phyloP scores from a whole-genome alignment of 2,888 invertebrate genomes.

The Galeopsomyia nigrocyanea region DNA sequence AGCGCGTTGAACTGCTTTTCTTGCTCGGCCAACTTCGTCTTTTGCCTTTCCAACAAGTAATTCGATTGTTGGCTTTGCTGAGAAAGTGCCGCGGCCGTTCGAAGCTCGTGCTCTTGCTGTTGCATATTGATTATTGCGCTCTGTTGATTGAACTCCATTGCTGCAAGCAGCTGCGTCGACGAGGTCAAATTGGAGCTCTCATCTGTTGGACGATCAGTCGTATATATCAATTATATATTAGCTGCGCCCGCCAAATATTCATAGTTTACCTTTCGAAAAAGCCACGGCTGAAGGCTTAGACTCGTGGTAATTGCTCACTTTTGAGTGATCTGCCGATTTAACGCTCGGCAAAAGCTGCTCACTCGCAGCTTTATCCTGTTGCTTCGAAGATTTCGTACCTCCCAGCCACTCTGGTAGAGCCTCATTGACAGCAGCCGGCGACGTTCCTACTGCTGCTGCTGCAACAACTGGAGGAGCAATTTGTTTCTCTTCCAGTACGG shows the following conservation, averaged over 20 bases:
- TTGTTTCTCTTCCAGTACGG: conserved; percentile 37
- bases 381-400: conserved; percentile 52
- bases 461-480: not conserved
- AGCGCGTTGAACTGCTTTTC: conserved; percentile 61
- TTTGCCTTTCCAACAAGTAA: conserved; percentile 56
- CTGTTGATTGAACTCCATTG: conserved; percentile 60
- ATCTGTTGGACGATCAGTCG: too few relatives aligned
- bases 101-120: conserved; percentile 61
- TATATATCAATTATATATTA: too few relatives aligned
- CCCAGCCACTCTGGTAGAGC: conserved; percentile 64
- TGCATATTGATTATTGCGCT: conserved; percentile 60
- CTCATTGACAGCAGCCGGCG: conserved; percentile 46
- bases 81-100: conserved; percentile 57
- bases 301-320: too few relatives aligned
- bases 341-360: too few relatives aligned
- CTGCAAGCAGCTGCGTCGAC: not conserved
- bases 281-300: too few relatives aligned
- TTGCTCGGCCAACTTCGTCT: conserved; percentile 55
- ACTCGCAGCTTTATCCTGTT: conserved; percentile 47
- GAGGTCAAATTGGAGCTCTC: too few relatives aligned
- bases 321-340: conserved; percentile 14
- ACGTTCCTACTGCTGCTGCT: conserved; percentile 12
- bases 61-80: conserved; percentile 60
- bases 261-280: too few relatives aligned
- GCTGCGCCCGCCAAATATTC: too few relatives aligned